Conservation (phyloP, 2,888 invertebrate genomes). For the Polymixis lichenea region DNA sequence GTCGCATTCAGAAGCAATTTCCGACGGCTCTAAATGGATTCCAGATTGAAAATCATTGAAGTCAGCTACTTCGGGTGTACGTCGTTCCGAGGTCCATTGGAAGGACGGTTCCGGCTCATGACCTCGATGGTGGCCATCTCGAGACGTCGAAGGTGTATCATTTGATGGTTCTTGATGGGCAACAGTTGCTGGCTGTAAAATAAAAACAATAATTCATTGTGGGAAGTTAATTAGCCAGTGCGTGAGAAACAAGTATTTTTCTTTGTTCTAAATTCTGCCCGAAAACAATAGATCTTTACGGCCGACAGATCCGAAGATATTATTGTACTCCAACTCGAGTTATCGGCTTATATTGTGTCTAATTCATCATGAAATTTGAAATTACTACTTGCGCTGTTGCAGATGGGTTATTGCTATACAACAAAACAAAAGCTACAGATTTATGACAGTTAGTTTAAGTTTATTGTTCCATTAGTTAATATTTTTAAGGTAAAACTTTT, state of each 20-base stretch:
- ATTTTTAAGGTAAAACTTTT: constrained; percentile 31
- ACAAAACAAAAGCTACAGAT: constrained; percentile 28
- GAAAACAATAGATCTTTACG: constrained; percentile 36
- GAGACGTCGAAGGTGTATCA: constrained; percentile 19
- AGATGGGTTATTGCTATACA: constrained; percentile 29
- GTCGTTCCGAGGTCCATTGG: constrained; percentile 35
- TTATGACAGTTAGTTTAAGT: constrained; percentile 29
- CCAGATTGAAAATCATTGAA: constrained; percentile 39
- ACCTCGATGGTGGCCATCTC: constrained; percentile 23
- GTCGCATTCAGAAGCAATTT: constrained; percentile 29
- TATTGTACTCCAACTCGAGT: constrained; percentile 36
- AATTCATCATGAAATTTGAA: constrained; percentile 33
- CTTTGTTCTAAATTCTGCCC: constrained; percentile 30
- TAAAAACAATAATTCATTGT: constrained; percentile 36
- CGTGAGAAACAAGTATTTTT: constrained; percentile 32
- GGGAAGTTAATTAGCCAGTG: constrained; percentile 25
- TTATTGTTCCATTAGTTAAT: constrained; percentile 32
- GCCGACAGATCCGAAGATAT: constrained; percentile 30
- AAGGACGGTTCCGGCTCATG: constrained; percentile 35
- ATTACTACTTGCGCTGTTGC: constrained; percentile 34
- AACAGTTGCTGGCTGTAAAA: constrained; percentile 36
- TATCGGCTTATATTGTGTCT: constrained; percentile 33
- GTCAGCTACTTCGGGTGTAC: constrained; percentile 36
- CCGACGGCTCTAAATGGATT: constrained; percentile 33
- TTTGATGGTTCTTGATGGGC: constrained; percentile 13